A percentile compares a stretch with the other conserved stretches of the same genome.
Conservation (phyloP, 2,113 vertebrate genomes). For the Gavialis gangeticus region DNA sequence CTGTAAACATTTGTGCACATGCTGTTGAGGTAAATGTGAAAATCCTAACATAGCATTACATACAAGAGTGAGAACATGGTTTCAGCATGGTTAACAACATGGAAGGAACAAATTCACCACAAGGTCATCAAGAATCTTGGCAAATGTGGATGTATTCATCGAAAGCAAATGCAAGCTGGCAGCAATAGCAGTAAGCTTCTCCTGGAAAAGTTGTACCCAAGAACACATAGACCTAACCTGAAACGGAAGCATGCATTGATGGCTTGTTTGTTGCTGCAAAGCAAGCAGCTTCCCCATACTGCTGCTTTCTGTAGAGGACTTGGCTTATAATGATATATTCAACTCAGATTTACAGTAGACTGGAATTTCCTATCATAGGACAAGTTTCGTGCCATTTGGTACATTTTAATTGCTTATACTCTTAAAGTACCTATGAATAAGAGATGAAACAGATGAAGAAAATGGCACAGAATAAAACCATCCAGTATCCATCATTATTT, state of each 20-base stretch:
- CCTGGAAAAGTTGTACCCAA: rapidly evolving
- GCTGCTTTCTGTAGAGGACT: not conserved
- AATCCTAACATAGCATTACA: not conserved
- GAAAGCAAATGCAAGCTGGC: not conserved
- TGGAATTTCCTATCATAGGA: conserved; percentile 26
- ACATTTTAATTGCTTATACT: not conserved
- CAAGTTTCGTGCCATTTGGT: conserved; percentile 44
- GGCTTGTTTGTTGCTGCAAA: not conserved
- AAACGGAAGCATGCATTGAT: not conserved
- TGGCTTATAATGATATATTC: not conserved
- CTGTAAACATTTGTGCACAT: rapidly evolving
- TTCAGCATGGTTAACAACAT: rapidly evolving
- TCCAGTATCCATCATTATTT: conserved; percentile 59
- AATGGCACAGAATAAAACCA: conserved; percentile 2
- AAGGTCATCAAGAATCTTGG: not conserved
- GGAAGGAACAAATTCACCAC: rapidly evolving
- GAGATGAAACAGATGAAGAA: conserved; percentile 44
- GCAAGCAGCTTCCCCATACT: not conserved
- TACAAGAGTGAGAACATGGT: not conserved
- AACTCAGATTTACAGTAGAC: not conserved
- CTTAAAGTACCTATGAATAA: conserved; percentile 46
- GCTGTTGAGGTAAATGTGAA: not conserved
- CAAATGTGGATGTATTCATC: not conserved
- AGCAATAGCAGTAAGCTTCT: not conserved
- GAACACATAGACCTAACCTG: not conserved